Evolutionary conservation across 2,888 invertebrate genomes (phyloP).

Genomic region (Spilosoma lubricipeda): DNA sequence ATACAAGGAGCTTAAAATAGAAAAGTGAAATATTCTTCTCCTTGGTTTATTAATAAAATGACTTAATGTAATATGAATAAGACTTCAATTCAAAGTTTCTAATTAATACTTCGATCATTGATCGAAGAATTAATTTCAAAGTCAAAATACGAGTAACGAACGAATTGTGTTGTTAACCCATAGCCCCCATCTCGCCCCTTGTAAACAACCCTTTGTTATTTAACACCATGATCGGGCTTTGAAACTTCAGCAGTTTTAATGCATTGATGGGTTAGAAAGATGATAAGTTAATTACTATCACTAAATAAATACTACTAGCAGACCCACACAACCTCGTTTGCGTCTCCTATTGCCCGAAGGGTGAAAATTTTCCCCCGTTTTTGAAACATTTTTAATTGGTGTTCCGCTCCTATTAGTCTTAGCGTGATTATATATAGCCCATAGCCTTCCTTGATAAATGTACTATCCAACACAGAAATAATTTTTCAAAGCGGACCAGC

Average conservation of each 20-base stretch:
- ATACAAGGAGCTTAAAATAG: background rate
- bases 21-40: background rate
- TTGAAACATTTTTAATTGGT: too few relatives aligned
- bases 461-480: too few relatives aligned
- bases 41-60: background rate
- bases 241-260: slow-evolving; percentile 8
- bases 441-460: too few relatives aligned
- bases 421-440: too few relatives aligned
- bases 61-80: background rate
- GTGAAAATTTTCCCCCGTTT: too few relatives aligned
- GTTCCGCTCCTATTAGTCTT: too few relatives aligned
- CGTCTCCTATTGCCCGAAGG: too few relatives aligned
- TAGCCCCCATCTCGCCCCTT: background rate
- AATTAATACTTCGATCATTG: too few relatives aligned
- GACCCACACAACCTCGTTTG: too few relatives aligned
- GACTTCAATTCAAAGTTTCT: background rate
- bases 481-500: too few relatives aligned
- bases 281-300: background rate
- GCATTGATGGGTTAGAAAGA: background rate
- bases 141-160: background rate
- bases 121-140: too few relatives aligned
- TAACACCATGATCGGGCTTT: slow-evolving; percentile 8
- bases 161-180: background rate
- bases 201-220: slow-evolving; percentile 13
- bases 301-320: too few relatives aligned